Conservation (phyloP, 2,113 vertebrate genomes). For the Agapornis roseicollis region DNA sequence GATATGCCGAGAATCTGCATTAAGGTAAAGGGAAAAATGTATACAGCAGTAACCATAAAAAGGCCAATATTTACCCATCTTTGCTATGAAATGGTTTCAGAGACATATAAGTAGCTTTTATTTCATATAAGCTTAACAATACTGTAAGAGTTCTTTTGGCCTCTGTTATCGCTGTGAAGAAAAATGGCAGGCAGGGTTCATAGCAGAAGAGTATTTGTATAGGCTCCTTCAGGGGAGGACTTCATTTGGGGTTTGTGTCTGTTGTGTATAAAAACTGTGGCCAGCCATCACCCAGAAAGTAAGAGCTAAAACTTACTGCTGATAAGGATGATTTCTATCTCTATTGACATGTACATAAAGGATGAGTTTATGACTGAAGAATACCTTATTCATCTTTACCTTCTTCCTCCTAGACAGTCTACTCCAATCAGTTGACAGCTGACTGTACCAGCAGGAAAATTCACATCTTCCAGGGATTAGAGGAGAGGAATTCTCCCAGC, state of each 20-base stretch:
- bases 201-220: background rate
- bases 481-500: background rate
- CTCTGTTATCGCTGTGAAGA: background rate
- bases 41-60: background rate
- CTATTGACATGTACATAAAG: background rate
- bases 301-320: background rate
- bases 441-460: background rate
- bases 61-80: background rate
- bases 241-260: background rate
- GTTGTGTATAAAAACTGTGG: background rate
- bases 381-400: background rate
- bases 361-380: background rate
- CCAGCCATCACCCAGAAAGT: background rate
- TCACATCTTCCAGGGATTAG: background rate
- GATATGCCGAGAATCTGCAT: background rate
- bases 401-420: background rate
- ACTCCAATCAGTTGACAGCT: background rate
- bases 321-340: background rate
- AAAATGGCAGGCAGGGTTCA: background rate
- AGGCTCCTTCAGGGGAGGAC: background rate
- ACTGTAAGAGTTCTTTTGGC: background rate
- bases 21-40: background rate
- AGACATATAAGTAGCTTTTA: background rate
- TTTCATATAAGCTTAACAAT: background rate
- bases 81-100: background rate